Conservation (phyloP, 2,113 vertebrate species). For the Misgurnus mizolepis region DNA sequence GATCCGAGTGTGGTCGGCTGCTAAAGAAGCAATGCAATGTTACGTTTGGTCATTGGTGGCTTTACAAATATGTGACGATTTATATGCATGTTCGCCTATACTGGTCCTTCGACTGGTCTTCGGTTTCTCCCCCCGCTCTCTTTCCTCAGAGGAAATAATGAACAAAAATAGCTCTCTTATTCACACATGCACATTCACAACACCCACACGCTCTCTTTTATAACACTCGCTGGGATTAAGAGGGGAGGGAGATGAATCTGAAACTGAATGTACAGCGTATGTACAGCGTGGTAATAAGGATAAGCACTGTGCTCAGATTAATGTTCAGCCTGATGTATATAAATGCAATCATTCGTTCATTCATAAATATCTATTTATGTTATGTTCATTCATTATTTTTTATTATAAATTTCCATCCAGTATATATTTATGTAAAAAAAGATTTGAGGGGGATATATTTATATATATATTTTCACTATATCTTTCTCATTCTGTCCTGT, state of each 20-base stretch:
- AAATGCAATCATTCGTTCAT: constrained; percentile 60
- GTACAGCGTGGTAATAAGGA: constrained; percentile 51
- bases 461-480: not conserved
- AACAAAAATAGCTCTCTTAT: constrained; percentile 55
- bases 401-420: constrained; percentile 64
- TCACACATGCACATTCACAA: constrained; percentile 48
- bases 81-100: constrained; percentile 1
- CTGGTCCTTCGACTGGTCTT: constrained; percentile 18
- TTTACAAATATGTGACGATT: not conserved
- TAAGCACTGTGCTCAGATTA: constrained; percentile 73
- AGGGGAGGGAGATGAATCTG: not conserved
- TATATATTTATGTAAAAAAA: constrained; percentile 43
- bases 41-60: not conserved
- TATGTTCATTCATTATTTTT: constrained; percentile 71
- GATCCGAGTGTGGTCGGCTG: constrained; percentile 1
- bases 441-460: not conserved
- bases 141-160: constrained; percentile 43
- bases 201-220: constrained; percentile 41
- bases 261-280: constrained; percentile 42
- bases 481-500: not conserved
- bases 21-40: not conserved
- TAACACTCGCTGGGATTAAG: constrained; percentile 36
- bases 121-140: constrained; percentile 23
- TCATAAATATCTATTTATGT: constrained; percentile 7
- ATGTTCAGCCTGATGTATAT: constrained; percentile 68